Evolutionary conservation across 2,888 invertebrate species (phyloP), one percentile per base, ranked within the genome.

Genomic region (Chymomyza caudatula): DNA sequence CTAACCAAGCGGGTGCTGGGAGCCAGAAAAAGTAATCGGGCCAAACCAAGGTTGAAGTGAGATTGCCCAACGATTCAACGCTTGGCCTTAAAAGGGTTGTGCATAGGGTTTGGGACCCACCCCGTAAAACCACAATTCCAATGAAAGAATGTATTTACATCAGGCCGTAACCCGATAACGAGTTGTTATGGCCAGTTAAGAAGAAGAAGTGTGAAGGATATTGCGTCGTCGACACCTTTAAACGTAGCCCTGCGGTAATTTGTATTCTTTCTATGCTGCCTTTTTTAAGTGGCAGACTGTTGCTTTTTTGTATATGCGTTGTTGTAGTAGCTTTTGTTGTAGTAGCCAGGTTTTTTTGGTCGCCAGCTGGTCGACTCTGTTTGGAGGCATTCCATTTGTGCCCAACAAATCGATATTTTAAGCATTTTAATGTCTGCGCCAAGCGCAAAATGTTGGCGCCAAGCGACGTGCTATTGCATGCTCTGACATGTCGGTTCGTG

Each of bases 341-440:
- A 20, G 20, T 51, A 20, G 20, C 20, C 19, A n/a, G n/a, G 8
- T 51, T 51, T 51, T 49, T 51, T 20, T 17, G 20, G 20, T 17
- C 13, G 51, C 51, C 47, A 20, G 51, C 51, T 25, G 51, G 63
- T 25, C 37, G 29, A 43, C 63, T 55, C 62, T 62, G 57, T 65
- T 59, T 65, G 62, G 56, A 69, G 63, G 73, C 69, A 69, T 80
- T 80, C 74, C 74, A 76, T 80, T 78, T 65, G 60, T 22, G 76
- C 66, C 71, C 60, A 78, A 67, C 80, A 73, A 79, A 82, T 82
- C 82, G 85, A 82, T 82, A 84, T 82, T 82, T 82, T 79, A 79
- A 82, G 84, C 82, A 82, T 84, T 82, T 82, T 82, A 82, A 82
- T 82, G 85, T 82, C 82, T 82, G 85, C 79, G 79, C 76, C 81